Conservation (phyloP, 2,113 vertebrate genomes). For the Falcunculus frontatus region DNA sequence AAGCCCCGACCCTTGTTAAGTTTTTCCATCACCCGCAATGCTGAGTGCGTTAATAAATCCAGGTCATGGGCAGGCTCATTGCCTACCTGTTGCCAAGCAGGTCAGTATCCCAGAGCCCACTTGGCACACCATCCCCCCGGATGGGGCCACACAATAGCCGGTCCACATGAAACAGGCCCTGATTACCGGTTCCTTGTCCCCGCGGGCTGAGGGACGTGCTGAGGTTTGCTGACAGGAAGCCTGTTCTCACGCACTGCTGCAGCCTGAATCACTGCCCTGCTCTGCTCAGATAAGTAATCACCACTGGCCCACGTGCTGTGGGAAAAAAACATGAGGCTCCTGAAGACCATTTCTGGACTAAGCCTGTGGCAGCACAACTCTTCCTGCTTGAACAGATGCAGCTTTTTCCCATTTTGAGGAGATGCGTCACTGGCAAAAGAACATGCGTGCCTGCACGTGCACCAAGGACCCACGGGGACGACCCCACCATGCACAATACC, state of each 20-base stretch:
- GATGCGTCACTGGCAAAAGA: accelerated
- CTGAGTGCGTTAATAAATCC: not conserved
- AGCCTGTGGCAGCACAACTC: not conserved
- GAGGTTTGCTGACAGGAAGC: not conserved
- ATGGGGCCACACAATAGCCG: accelerated
- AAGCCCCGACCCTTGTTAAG: not conserved
- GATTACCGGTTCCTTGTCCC: not conserved
- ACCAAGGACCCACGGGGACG: accelerated
- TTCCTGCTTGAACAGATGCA: not conserved
- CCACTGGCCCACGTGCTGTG: not conserved
- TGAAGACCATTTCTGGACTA: not conserved
- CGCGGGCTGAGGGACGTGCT: accelerated
- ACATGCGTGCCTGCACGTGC: accelerated
- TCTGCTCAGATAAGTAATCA: not conserved
- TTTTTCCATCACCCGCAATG: accelerated
- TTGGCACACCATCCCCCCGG: accelerated
- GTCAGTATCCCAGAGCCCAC: accelerated
- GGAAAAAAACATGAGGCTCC: not conserved
- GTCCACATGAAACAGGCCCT: accelerated
- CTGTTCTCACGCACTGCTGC: not conserved
- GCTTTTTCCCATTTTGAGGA: not conserved
- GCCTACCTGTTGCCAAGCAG: accelerated
- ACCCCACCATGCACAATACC: accelerated
- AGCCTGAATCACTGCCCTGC: not conserved
- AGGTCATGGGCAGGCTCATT: accelerated